These are phyloP conservation scores for Sebastes trivittatus DNA, from an alignment of 2,797 vertebrate species.

Conservation along the genomic window DNA sequence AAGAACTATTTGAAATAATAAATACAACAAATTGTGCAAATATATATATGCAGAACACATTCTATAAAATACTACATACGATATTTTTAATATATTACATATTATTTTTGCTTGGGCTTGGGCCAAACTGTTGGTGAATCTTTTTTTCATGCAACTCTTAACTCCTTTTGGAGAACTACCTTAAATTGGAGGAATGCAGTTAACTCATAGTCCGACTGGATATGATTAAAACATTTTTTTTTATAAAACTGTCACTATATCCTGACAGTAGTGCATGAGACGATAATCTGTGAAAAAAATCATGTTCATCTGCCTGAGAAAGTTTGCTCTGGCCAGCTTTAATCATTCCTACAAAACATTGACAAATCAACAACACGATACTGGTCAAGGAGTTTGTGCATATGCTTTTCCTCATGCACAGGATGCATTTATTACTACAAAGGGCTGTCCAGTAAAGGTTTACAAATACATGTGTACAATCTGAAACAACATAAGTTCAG, in stretches of 20 bases:
- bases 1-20: not conserved
- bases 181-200: not conserved
- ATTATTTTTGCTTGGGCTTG: slow-evolving; percentile 1
- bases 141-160: slow-evolving; percentile 24
- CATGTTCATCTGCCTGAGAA: too few relatives aligned
- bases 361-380: not conserved
- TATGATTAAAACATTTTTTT: too few relatives aligned
- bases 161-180: slow-evolving; percentile 5
- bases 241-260: too few relatives aligned
- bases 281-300: too few relatives aligned
- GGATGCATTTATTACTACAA: not conserved
- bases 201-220: not conserved
- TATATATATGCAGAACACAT: not conserved
- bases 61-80: not conserved
- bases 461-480: not conserved
- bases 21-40: not conserved
- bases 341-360: not conserved
- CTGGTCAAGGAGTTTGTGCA: not conserved
- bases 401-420: not conserved
- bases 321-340: too few relatives aligned
- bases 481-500: not conserved
- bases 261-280: too few relatives aligned
- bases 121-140: slow-evolving; percentile 26
- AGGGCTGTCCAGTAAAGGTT: not conserved
- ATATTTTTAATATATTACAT: not conserved